Base-by-base conservation (phyloP, 2,113 vertebrate genomes). In the Bucco capensis region DNA sequence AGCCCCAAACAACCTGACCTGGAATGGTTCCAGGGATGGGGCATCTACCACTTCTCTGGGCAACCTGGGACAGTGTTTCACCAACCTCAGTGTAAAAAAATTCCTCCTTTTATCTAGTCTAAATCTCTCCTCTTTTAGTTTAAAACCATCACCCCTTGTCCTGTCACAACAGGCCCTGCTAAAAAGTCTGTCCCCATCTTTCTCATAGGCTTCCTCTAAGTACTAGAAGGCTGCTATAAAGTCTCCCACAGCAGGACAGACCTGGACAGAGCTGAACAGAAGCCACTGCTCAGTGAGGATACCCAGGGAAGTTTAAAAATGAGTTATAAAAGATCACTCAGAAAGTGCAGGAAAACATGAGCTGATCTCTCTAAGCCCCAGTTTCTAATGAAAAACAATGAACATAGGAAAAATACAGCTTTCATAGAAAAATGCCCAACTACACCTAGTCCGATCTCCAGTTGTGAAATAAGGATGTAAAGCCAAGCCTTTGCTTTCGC, bases 361-460 rank as follows among this genome's bases (percentile, higher is more conserved):
- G 27, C 61, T 38, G 27, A 66, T 57, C 27, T 56, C 50, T 61
- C 37, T 53, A 1, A 4, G 27, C 5, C 17, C 12, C 42, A 57
- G 9, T 27, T 83, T 35, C 60, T 80, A 75, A 38, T 18, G 23
- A n/a, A 49, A 67, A 49, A 13, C 42, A 53, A 28, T 14, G 31
- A 86, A 37, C 30, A 40, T 0, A 14, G 28, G 17, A 42, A 85
- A 79, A 74, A 58, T 2, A 53, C 49, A 71, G 28, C 37, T 70
- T 40, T 74, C 38, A 33, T 5, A 67, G 38, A 57, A 61, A 53
- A 78, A 33, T 13, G 31, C 14, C 8, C 0, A 57, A 44, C 22
- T 7, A 46, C 38, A 46, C 30, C 0, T 3, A 64, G 69, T 6
- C 9, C 62, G 77, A 72, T 60, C 38, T 49, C 0, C 2, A 56